Base-by-base conservation (phyloP, 1,140 invertebrate species). In the Heliconius himera region DNA sequence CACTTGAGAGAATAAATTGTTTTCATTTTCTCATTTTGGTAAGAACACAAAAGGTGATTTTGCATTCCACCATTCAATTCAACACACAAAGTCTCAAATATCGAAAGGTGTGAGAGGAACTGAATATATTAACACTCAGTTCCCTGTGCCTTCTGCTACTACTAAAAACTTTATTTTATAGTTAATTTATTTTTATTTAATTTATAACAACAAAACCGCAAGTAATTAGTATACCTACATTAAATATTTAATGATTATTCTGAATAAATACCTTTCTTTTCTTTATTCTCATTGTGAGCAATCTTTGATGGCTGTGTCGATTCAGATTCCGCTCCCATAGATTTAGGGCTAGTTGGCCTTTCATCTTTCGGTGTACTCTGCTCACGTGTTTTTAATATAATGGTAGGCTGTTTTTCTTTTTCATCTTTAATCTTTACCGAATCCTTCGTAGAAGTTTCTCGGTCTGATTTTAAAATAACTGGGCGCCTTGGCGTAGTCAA, bases 391-490 rank as follows among this genome's bases (percentile, higher is more conserved):
- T 95, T 95, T 33, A 95, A 86, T 76, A 95, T 91, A 73, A 95
- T 94, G 18, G 94, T 94, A 3, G 94, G 94, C 72, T 89, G 92
- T 72, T 94, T 94, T 78, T 95, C 94, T 84, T 94, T 95, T 76
- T 94, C 93, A 20, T 56, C 75, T 76, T 91, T 93, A 0, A 91
- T 89, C 83, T 94, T 92, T 26, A 36, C 76, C 77, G 82, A 85
- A 29, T 92, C 90, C 78, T 93, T 91, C 13, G 88, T 16, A 29
- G 26, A 41, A 66, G 78, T 72, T 75, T 95, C 94, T 22, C 94
- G 86, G 76, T 95, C 94, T 51, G 91, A 94, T 81, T 95, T 95
- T 38, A 95, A 83, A 74, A 95, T 95, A 38, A 95, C 88, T 26
- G 94, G 93, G 29, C 93, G 86, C 29, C 90, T 89, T 60, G 90